Conservation (phyloP, 2,888 invertebrate genomes). For the Chironomus tentans region DNA sequence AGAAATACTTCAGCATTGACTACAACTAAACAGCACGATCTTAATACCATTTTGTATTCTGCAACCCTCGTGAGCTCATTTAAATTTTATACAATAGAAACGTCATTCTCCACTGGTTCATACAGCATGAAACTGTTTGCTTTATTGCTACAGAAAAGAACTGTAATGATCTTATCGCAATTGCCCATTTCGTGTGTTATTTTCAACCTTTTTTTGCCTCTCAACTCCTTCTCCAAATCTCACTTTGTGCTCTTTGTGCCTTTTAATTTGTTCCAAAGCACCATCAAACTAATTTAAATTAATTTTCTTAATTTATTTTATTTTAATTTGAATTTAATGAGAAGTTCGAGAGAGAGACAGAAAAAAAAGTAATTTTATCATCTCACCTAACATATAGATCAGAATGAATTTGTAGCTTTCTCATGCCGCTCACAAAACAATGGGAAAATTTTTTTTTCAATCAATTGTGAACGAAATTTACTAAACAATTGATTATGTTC, state of each 20-base stretch:
- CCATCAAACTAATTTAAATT: slow-evolving; percentile 22
- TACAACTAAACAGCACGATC: too few species aligned
- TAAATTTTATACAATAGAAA: too few species aligned
- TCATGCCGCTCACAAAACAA: neutral
- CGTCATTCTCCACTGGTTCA: neutral
- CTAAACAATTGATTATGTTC: too few species aligned
- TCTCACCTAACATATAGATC: neutral
- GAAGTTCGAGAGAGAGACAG: neutral
- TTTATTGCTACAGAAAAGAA: neutral
- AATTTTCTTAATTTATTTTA: neutral
- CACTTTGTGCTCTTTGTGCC: neutral
- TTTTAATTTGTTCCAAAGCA: slow-evolving; percentile 21
- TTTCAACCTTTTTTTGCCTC: neutral
- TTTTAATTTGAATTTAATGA: neutral
- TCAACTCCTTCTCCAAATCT: too few species aligned
- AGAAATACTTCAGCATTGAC: too few species aligned
- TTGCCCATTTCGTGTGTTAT: neutral
- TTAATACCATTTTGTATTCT: too few species aligned
- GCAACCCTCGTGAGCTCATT: too few species aligned
- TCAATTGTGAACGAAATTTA: too few species aligned
- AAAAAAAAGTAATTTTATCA: neutral
- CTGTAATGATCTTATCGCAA: neutral
- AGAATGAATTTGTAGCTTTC: neutral
- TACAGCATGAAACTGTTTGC: neutral
- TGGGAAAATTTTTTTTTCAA: neutral